Evolutionary conservation across 2,797 vertebrate species (phyloP).

Genomic region (Xiphophorus birchmanni): DNA sequence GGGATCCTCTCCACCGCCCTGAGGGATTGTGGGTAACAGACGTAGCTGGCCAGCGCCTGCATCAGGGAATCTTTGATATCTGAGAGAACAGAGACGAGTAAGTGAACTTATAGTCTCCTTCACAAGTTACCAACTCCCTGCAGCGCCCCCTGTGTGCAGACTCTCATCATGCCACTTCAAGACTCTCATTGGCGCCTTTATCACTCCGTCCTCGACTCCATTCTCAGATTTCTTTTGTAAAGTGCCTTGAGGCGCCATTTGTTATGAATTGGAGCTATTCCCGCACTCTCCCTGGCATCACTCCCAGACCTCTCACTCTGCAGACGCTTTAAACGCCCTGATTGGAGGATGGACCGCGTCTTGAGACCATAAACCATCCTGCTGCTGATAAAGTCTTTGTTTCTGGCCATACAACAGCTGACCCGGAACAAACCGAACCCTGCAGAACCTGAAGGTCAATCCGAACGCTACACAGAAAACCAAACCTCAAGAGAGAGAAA

Average conservation of each 20-base stretch:
- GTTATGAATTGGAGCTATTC: too few relatives aligned
- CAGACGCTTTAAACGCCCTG: too few relatives aligned
- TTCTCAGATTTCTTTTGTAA: too few relatives aligned
- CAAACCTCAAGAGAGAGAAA: too few relatives aligned
- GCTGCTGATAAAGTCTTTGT: too few relatives aligned
- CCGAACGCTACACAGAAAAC: not conserved
- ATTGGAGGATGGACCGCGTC: too few relatives aligned
- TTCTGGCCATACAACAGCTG: not conserved
- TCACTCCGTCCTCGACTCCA: too few relatives aligned
- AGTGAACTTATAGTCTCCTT: too few relatives aligned
- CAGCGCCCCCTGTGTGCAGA: not conserved
- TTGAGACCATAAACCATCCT: too few relatives aligned
- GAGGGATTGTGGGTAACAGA: slow-evolving; percentile 97
- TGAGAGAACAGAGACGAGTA: slow-evolving; percentile 49
- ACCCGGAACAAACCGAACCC: not conserved
- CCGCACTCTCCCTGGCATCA: too few relatives aligned
- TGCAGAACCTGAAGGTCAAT: not conserved
- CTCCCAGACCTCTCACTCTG: too few relatives aligned
- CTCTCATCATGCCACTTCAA: not conserved
- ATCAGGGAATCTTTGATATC: slow-evolving; percentile 98
- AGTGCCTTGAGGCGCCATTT: too few relatives aligned
- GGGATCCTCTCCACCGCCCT: slow-evolving; percentile 94
- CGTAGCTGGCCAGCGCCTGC: slow-evolving; percentile 97
- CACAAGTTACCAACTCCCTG: not conserved
- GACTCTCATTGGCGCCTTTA: not conserved